phyloP scores from a whole-genome alignment of 2,113 vertebrate genomes.

The Blennius ocellaris region DNA sequence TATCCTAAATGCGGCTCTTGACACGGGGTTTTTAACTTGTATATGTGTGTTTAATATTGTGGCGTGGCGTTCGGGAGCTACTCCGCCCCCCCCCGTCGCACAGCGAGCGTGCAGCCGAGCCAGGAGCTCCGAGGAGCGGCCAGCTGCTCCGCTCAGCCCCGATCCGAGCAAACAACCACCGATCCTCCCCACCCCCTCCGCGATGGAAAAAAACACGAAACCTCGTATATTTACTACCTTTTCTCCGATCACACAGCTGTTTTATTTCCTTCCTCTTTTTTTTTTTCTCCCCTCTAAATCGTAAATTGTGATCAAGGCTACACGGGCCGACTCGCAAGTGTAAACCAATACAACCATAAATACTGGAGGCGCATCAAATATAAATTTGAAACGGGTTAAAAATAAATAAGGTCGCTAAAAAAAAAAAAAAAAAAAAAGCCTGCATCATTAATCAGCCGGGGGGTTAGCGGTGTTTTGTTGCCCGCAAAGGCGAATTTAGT shows the following conservation, averaged over 20 bases:
- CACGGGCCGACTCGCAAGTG: constrained; percentile 17
- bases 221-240: constrained; percentile 20
- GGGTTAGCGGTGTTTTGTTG: constrained; percentile 62
- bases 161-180: constrained; percentile 17
- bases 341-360: constrained; percentile 72
- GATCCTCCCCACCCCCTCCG: too few relatives aligned
- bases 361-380: constrained; percentile 76
- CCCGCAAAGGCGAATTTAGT: constrained; percentile 41
- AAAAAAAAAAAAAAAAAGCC: constrained; percentile 36
- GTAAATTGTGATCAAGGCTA: neutral
- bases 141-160: constrained; percentile 35
- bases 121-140: constrained; percentile 49
- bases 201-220: constrained; percentile 25
- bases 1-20: neutral
- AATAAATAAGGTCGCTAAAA: constrained; percentile 72
- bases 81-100: constrained; percentile 50
- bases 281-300: too few relatives aligned
- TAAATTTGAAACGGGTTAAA: constrained; percentile 78
- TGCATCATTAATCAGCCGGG: constrained; percentile 62
- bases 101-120: constrained; percentile 51
- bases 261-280: too few relatives aligned
- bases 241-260: constrained; percentile 28
- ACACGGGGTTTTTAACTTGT: constrained; percentile 18
- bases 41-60: constrained; percentile 6
- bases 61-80: constrained; percentile 12